Evolutionary conservation across 1,140 invertebrate species (phyloP).

Genomic region (Leptinotarsa undecemlineata): DNA sequence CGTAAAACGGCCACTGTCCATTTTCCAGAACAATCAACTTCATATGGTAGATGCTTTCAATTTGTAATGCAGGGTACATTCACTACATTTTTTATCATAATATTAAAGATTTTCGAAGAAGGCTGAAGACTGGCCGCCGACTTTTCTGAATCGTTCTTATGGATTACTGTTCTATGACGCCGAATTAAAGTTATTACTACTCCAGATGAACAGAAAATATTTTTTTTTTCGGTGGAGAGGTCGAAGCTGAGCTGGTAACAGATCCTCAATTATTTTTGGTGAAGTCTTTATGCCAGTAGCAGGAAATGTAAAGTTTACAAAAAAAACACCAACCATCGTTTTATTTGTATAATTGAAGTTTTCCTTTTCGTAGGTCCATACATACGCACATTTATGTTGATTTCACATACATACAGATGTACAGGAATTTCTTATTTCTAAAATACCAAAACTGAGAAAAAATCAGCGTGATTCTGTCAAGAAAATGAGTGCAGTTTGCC

Average conservation of each 20-base stretch:
- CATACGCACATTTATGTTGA: slow-evolving; percentile 49
- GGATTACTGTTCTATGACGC: too few species aligned
- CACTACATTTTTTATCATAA: not conserved
- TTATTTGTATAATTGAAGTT: slow-evolving; percentile 50
- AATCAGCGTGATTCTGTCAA: slow-evolving; percentile 22
- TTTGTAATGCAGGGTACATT: not conserved
- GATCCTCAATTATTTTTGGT: too few species aligned
- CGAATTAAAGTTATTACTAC: too few species aligned
- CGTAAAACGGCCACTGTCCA: not conserved
- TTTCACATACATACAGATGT: slow-evolving; percentile 51
- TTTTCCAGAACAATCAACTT: too few species aligned
- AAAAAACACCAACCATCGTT: slow-evolving; percentile 8
- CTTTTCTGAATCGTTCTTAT: too few species aligned
- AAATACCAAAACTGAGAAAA: slow-evolving; percentile 20
- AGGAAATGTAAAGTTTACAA: not conserved
- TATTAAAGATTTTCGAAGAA: not conserved
- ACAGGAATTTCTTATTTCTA: slow-evolving; percentile 46
- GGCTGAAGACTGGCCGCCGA: not conserved
- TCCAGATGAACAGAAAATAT: not conserved
- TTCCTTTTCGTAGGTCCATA: slow-evolving; percentile 49
- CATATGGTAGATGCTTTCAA: too few species aligned
- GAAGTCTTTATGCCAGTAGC: too few species aligned
- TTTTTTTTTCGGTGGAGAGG: not conserved
- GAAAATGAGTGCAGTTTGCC: slow-evolving; percentile 21
- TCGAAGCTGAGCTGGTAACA: too few species aligned